Base-by-base conservation (phyloP, 2,797 vertebrate genomes). In the Luscinia luscinia region DNA sequence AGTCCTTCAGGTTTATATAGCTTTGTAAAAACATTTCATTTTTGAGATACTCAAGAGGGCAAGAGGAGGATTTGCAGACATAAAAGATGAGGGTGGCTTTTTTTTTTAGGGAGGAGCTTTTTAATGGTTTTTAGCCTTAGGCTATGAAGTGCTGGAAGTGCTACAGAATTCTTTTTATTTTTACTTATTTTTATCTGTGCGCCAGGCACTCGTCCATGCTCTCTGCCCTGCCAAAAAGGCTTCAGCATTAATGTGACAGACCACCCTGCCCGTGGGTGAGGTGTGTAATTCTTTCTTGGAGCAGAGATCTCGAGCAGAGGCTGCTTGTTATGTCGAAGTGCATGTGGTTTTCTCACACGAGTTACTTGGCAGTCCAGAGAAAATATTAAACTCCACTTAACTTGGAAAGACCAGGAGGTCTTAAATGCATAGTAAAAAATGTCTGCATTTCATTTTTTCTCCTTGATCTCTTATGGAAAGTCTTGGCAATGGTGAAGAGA, bases 241-340 rank as follows among this genome's bases (percentile, higher is more conserved):
- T 96, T 95, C 94, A 84, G 90, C 84, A 55, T 85, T 90, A 87
- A 78, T 87, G 86, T 74, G 94, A 94, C 88, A 93, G 97, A 97
- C 97, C 96, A 97, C 97, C 97, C 97, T 97, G 97, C 89, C 93
- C 62, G 76, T 92, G 94, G 94, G 85, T 86, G 96, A 97, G 96
- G 96, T 95, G 97, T 92, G 82, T 68, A 95, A 96, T 94, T 96
- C 92, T 82, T 94, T 88, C 95, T 93, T 57, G 9, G 90, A 93
- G 95, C 62, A 83, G 52, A 93, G 84, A 95, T 89, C 94, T 92
- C 84, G 52, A 96, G 96, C 94, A 94, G 96, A 96, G 94, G 89
- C 92, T 91, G 95, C 93, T 97, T 90, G 94, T 95, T 95, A 96
- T 96, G 95, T 94, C 5, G 11, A 92, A 96, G 95, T 83, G 94